Conservation (phyloP, 2,888 invertebrate species). For the Pollenia amentaria region DNA sequence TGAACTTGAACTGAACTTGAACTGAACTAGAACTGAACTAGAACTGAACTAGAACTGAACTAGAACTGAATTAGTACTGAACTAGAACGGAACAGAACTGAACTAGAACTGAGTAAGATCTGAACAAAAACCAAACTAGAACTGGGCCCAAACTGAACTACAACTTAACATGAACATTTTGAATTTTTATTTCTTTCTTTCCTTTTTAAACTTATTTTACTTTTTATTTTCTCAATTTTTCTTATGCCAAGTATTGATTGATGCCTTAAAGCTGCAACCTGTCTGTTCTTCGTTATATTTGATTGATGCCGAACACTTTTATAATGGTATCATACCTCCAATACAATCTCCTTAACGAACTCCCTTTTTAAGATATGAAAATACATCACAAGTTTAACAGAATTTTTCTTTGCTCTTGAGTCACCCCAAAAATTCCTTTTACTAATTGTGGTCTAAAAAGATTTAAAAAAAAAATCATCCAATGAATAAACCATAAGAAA, state of each 20-base stretch:
- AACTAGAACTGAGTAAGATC: too few relatives aligned
- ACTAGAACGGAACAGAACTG: too few relatives aligned
- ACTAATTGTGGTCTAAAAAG: conserved; percentile 41
- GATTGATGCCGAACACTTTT: conserved; percentile 10
- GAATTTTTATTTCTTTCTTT: not conserved
- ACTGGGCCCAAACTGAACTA: too few relatives aligned
- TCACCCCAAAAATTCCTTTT: not conserved
- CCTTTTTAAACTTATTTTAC: too few relatives aligned
- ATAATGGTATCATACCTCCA: not conserved
- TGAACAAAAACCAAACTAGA: not conserved
- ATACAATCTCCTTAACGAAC: not conserved
- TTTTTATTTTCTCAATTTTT: not conserved
- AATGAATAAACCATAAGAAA: conserved; percentile 15
- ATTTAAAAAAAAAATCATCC: not conserved
- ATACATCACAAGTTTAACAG: not conserved
- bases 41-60: too few relatives aligned
- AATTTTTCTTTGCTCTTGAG: not conserved
- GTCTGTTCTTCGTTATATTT: conserved; percentile 2
- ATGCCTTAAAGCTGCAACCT: not conserved
- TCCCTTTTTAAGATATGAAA: not conserved
- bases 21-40: too few relatives aligned
- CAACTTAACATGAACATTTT: not conserved
- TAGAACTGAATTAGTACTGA: too few relatives aligned
- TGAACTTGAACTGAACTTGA: too few relatives aligned
- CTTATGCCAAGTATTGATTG: conserved; percentile 23